Evolutionary conservation across 1,140 invertebrate genomes (phyloP).

Genomic region (Condylostylus longicornis): DNA sequence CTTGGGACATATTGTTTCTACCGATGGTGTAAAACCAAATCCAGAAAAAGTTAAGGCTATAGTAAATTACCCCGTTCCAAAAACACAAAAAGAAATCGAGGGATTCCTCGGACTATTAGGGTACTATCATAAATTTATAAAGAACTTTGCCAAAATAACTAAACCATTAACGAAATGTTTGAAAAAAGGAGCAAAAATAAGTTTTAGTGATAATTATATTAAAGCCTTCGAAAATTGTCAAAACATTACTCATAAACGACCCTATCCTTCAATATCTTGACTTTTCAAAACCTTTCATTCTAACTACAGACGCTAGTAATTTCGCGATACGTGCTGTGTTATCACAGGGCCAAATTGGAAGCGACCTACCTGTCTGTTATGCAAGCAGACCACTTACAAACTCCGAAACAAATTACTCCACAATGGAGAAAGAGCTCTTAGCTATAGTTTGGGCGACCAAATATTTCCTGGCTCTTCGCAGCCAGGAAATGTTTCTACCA

Average conservation of each 20-base stretch:
- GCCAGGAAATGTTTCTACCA: too few species aligned
- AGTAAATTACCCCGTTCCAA: conserved; percentile 11
- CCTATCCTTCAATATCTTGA: conserved; percentile 18
- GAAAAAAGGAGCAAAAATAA: conserved; percentile 3
- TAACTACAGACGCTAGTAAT: conserved; percentile 15
- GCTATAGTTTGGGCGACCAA: conserved; percentile 31
- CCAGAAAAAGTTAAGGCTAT: conserved; percentile 11
- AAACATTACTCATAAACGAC: not conserved
- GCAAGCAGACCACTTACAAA: conserved; percentile 27
- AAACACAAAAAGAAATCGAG: conserved; percentile 10
- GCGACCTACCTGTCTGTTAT: conserved; percentile 14
- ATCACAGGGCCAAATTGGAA: not conserved
- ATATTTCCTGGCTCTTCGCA: too few species aligned
- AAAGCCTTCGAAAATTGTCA: not conserved
- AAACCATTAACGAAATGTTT: conserved; percentile 1
- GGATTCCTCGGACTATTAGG: conserved; percentile 8
- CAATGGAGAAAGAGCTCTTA: conserved; percentile 29
- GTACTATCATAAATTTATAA: conserved; percentile 19
- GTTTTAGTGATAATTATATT: not conserved
- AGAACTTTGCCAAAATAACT: conserved; percentile 10
- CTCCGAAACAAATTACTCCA: conserved; percentile 30
- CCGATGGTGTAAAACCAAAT: conserved; percentile 13
- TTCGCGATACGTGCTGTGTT: conserved; percentile 4
- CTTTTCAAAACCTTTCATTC: conserved; percentile 14
- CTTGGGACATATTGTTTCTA: conserved; percentile 19